Evolutionary conservation across 2,888 invertebrate genomes (phyloP), one percentile per base, ranked within the genome.

Genomic region (Chloroclysta siterata): DNA sequence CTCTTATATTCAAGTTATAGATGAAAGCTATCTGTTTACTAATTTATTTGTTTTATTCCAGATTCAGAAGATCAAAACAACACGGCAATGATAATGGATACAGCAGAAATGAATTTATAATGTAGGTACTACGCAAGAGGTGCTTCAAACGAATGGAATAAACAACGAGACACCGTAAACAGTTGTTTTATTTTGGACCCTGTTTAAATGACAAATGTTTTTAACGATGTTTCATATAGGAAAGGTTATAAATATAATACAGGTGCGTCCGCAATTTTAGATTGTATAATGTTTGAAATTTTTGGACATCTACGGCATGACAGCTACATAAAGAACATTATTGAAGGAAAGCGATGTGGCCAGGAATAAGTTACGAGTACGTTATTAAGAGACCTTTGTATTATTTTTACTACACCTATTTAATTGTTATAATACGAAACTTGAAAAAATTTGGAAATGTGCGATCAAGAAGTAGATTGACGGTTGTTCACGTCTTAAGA

Each of bases 51-150:
- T 60, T 54, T 7, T 33, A 63, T 55, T 65, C 33, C 68, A 63
- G 66, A 66, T 63, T 57, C 33, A 22, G 53, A 57, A 48, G 55
- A 69, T 42, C 51, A 63, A 63, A 68, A 60, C 66, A 65, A 66
- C 70, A 59, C 22, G 60, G 65, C 70, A n/a, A 55, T 52, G 61
- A 55, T 56, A 42, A 53, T 55, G 72, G 72, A 70, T 60, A 62
- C 55, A 50, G 60, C 17, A 56, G 53, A 57, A 53, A 64, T 70
- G 59, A 68, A 72, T 72, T 52, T 53, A 44, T 65, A 69, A 70
- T 64, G 63, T 59, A 60, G 68, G 63, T 66, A 68, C 66, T 67
- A 70, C 66, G 70, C 68, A 72, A 66, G 52, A 68, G 69, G 68
- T 69, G 73, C 69, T 71, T 63, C 63, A 44, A 66, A 60, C 63